phyloP scores from a whole-genome alignment of 2,888 invertebrate genomes.

The Drosophila mettleri region DNA sequence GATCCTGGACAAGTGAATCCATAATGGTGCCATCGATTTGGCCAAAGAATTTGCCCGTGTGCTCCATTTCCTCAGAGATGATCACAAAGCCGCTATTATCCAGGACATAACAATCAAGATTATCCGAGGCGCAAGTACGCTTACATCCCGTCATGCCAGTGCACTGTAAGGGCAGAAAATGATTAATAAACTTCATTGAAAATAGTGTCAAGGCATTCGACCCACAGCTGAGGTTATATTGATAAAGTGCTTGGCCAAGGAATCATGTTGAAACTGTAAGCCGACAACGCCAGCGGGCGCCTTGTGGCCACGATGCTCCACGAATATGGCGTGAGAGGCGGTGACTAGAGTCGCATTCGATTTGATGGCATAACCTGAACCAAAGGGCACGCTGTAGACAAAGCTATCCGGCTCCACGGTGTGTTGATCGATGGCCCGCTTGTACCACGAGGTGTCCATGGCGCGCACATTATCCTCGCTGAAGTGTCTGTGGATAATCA shows the following conservation, averaged over 20 bases:
- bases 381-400: conserved; percentile 90
- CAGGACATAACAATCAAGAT: conserved; percentile 95
- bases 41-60: conserved; percentile 96
- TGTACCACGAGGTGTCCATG: conserved; percentile 96
- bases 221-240: conserved; percentile 94
- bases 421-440: conserved; percentile 95
- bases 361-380: conserved; percentile 85
- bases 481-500: conserved; percentile 88
- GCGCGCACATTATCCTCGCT: conserved; percentile 92
- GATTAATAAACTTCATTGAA: neutral
- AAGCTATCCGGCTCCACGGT: conserved; percentile 94
- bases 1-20: conserved; percentile 95
- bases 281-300: conserved; percentile 97
- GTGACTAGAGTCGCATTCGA: conserved; percentile 89
- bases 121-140: conserved; percentile 94
- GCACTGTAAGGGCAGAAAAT: conserved; percentile 85
- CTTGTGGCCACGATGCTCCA: conserved; percentile 92
- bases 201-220: neutral
- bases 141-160: conserved; percentile 90
- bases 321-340: conserved; percentile 96
- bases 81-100: conserved; percentile 98
- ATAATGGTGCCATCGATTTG: conserved; percentile 97
- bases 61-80: conserved; percentile 93
- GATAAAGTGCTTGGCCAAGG: conserved; percentile 92
- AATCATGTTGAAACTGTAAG: conserved; percentile 93